Conservation (phyloP, 2,888 invertebrate species). For the Junonia oenone region DNA sequence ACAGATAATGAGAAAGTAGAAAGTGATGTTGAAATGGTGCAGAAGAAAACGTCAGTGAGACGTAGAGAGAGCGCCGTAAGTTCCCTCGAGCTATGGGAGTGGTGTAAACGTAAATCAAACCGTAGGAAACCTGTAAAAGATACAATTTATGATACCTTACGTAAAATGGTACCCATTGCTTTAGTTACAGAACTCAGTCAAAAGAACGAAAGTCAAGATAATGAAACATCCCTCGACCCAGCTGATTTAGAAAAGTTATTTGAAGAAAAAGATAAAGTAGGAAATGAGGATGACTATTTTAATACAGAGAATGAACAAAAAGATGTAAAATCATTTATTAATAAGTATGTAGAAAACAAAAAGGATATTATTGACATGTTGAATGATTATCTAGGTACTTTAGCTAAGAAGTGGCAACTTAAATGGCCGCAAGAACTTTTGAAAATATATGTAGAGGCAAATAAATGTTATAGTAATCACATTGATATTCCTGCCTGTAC, state of each 20-base stretch:
- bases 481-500: constrained; percentile 62
- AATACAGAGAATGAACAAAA: constrained; percentile 81
- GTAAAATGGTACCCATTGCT: constrained; percentile 82
- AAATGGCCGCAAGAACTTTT: constrained; percentile 83
- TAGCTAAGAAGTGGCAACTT: constrained; percentile 81
- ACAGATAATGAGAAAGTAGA: constrained; percentile 53
- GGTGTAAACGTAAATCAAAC: constrained; percentile 82
- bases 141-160: constrained; percentile 83
- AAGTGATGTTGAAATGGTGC: constrained; percentile 46
- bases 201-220: constrained; percentile 60
- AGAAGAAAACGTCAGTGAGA: constrained; percentile 75
- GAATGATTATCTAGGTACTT: constrained; percentile 77
- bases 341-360: constrained; percentile 75
- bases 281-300: constrained; percentile 73
- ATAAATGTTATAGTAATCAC: constrained; percentile 73
- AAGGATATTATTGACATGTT: constrained; percentile 81
- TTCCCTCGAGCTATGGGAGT: constrained; percentile 87
- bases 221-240: constrained; percentile 81
- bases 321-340: constrained; percentile 83
- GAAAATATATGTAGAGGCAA: constrained; percentile 80
- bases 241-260: constrained; percentile 82
- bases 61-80: constrained; percentile 86
- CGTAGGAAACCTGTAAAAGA: constrained; percentile 77
- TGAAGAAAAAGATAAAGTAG: constrained; percentile 63
- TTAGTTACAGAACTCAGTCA: constrained; percentile 68